Percentiles rank a stretch among this genome's conserved stretches.
Evolutionary conservation across 2,888 invertebrate genomes (phyloP).

Genomic region (Epinotia demarniana): DNA sequence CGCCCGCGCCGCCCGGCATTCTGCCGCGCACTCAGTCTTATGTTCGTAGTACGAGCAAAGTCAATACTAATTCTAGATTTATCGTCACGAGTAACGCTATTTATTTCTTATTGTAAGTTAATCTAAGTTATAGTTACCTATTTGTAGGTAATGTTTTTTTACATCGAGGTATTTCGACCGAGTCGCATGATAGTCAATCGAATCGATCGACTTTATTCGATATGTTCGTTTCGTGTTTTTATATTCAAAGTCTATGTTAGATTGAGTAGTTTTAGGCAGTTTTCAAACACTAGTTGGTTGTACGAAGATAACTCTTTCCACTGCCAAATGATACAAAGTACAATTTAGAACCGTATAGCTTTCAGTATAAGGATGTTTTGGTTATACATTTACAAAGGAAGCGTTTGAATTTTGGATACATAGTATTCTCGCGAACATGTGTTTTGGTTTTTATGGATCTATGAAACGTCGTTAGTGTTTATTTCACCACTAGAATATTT

Average conservation of each 20-base stretch:
- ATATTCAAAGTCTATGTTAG: slow-evolving; percentile 62
- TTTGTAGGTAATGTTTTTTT: slow-evolving; percentile 60
- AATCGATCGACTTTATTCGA: slow-evolving; percentile 53
- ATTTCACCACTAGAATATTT: slow-evolving; percentile 34
- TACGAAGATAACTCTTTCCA: slow-evolving; percentile 62
- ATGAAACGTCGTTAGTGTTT: slow-evolving; percentile 24
- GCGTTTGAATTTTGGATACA: slow-evolving; percentile 54
- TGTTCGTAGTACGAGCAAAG: slow-evolving; percentile 69
- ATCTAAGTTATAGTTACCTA: slow-evolving; percentile 58
- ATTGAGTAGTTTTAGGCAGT: slow-evolving; percentile 58
- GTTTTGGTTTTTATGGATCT: slow-evolving; percentile 26
- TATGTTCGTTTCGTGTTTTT: slow-evolving; percentile 56
- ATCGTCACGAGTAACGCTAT: slow-evolving; percentile 58
- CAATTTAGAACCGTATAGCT: slow-evolving; percentile 64
- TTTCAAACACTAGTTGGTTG: slow-evolving; percentile 54
- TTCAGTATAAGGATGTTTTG: slow-evolving; percentile 53
- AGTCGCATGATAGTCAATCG: slow-evolving; percentile 48
- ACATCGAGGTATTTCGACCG: slow-evolving; percentile 58
- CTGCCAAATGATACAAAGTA: slow-evolving; percentile 79
- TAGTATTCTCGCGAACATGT: slow-evolving; percentile 37
- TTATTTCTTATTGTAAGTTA: slow-evolving; percentile 70
- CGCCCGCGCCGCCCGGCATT: slow-evolving; percentile 41
- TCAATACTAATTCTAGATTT: slow-evolving; percentile 57
- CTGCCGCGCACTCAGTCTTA: slow-evolving; percentile 74
- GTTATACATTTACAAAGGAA: slow-evolving; percentile 48